Percentiles rank a stretch among this genome's conserved stretches.
phyloP scores from a whole-genome alignment of 2,113 vertebrate genomes.

The Apodemus sylvaticus region DNA sequence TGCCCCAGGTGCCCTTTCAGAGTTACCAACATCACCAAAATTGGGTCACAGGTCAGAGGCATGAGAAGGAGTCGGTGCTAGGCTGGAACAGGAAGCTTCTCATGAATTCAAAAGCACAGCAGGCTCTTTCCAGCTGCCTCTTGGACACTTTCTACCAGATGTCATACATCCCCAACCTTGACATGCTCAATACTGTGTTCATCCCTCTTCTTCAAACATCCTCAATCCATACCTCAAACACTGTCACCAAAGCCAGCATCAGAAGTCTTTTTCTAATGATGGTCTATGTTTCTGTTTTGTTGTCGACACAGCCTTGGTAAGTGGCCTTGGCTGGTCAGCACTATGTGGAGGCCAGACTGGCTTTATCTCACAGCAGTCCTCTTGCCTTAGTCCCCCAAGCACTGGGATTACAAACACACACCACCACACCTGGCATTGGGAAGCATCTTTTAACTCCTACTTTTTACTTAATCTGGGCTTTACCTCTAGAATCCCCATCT shows the following conservation, averaged over 20 bases:
- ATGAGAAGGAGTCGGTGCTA: neutral
- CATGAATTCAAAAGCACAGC: slow-evolving; percentile 9
- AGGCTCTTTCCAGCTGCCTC: neutral
- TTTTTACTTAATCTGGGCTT: neutral
- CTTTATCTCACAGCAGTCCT: neutral
- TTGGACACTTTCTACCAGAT: neutral
- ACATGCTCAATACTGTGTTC: neutral
- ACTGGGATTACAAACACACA: neutral
- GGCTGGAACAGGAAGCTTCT: neutral
- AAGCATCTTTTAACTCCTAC: slow-evolving; percentile 22
- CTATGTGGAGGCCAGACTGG: neutral
- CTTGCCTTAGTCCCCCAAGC: neutral
- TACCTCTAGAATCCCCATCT: neutral
- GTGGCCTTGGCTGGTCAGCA: neutral
- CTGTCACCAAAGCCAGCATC: neutral
- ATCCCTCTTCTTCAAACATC: neutral
- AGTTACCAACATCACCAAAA: neutral
- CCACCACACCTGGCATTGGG: neutral
- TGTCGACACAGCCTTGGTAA: neutral
- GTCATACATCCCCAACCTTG: neutral
- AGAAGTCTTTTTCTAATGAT: neutral
- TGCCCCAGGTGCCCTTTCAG: neutral
- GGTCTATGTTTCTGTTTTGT: neutral
- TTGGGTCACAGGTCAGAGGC: neutral
- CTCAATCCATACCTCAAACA: neutral